Base-by-base conservation (phyloP, 2,797 vertebrate genomes). In the Platyrinchus mystaceus region DNA sequence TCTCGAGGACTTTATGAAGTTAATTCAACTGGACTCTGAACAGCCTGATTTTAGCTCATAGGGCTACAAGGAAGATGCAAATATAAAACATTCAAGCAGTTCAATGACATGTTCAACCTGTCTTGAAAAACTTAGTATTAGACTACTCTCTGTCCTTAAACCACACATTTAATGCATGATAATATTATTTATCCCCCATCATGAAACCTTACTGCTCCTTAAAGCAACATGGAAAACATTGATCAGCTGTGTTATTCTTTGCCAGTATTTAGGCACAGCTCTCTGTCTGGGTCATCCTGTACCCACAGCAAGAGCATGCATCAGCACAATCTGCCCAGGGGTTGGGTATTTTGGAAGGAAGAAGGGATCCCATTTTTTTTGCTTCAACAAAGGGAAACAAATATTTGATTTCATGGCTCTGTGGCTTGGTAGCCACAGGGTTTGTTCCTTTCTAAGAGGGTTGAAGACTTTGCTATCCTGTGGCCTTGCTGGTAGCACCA, bases 121-220 rank as follows among this genome's bases (percentile, higher is more conserved):
- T 84, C 83, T 90, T 87, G 86, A 83, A 96, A 93, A 97, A 59
- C 26, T 62, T 82, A 36, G 3, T 55, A 43, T 43, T 69, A 49
- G 69, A 16, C 47, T 83, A 27, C 74, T 64, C 41, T 56, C 56
- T 70, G 50, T 92, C 82, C 75, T 93, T 92, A 96, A 96, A 85
- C 66, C 75, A 79, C 66, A 41, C 3, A 44, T 84, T 92, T 91
- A 89, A 36, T 73, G 73, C 67, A 60, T 39, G 76, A 56, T 90
- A 85, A 69, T 70, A 87, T 81, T 27, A 50, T 79, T 95, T 96
- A 89, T 93, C 95, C 59, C 55, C 71, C 76, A 73, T 36, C 9
- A 16, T 67, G 12, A 76, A 94, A 44, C 64, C 94, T 96, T 94
- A 83, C 50, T 71, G 37, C 46, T 80, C 69, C 87, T 95, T 91